Evolutionary conservation across 2,113 vertebrate species (phyloP).

Genomic region (Ailurus styani): DNA sequence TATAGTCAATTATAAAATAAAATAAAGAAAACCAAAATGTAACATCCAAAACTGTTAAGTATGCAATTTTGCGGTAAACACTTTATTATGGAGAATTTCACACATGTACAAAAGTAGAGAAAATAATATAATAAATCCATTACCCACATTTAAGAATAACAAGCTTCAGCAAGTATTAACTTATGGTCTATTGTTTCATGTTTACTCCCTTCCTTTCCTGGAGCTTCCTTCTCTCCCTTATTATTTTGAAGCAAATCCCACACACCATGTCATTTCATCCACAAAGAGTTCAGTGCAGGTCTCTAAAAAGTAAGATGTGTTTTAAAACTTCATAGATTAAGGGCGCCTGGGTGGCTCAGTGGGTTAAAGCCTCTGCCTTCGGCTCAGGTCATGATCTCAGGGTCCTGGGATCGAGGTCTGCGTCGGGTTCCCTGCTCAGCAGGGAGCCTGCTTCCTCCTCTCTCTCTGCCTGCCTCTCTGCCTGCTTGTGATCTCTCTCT

Average conservation of each 20-base stretch:
- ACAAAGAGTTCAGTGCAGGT: background rate
- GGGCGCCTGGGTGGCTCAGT: no score
- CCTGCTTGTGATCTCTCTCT: no score
- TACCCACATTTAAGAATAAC: background rate
- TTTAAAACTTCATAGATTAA: background rate
- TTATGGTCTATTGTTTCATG: background rate
- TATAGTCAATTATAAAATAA: background rate
- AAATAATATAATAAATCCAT: background rate
- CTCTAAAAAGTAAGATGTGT: background rate
- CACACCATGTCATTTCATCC: background rate
- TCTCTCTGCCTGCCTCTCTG: no score
- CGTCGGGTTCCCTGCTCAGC: no score
- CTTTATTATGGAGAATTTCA: background rate
- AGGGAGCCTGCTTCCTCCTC: no score
- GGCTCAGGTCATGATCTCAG: no score
- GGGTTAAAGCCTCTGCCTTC: no score
- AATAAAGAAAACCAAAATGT: background rate
- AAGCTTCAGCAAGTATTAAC: background rate
- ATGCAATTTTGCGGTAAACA: background rate
- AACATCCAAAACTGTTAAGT: background rate
- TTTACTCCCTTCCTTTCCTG: background rate
- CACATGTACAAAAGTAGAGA: background rate
- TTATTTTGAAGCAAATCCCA: background rate
- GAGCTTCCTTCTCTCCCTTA: background rate
- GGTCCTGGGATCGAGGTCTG: no score